Conservation (phyloP, 2,113 vertebrate species). For the Aix galericulata region DNA sequence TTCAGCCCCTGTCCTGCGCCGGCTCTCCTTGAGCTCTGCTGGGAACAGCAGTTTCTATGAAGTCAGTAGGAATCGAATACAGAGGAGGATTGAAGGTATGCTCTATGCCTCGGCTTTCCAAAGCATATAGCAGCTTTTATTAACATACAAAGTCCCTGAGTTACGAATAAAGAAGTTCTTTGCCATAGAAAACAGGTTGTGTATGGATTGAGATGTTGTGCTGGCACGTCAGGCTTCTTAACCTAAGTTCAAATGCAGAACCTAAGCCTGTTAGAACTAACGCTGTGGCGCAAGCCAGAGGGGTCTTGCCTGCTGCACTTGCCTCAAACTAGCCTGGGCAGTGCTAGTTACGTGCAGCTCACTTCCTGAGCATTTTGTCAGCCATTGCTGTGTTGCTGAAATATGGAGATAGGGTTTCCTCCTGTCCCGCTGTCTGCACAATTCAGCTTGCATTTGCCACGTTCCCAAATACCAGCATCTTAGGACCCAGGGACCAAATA, state of each 20-base stretch:
- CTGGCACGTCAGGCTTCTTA: neutral
- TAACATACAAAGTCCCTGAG: neutral
- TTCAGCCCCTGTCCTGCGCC: conserved; percentile 68
- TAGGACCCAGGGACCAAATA: neutral
- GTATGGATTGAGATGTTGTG: neutral
- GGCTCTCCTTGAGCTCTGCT: conserved; percentile 72
- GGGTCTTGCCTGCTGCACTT: neutral
- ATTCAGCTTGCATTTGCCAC: neutral
- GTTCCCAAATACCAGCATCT: neutral
- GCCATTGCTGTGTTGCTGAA: neutral
- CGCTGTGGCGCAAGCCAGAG: neutral
- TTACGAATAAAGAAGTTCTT: neutral
- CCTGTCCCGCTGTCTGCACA: neutral
- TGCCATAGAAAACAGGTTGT: neutral
- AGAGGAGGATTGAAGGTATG: conserved; percentile 89
- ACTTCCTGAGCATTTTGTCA: neutral
- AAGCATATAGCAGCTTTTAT: neutral
- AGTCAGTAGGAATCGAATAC: conserved; percentile 74
- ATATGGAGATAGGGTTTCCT: neutral
- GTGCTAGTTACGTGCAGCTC: neutral
- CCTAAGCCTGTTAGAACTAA: neutral
- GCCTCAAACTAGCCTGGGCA: neutral
- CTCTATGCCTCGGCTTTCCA: neutral
- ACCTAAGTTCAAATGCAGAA: neutral
- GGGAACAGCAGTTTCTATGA: conserved; percentile 73